phyloP scores from a whole-genome alignment of 2,888 invertebrate genomes.

The Heteromyza rotundicornis region DNA sequence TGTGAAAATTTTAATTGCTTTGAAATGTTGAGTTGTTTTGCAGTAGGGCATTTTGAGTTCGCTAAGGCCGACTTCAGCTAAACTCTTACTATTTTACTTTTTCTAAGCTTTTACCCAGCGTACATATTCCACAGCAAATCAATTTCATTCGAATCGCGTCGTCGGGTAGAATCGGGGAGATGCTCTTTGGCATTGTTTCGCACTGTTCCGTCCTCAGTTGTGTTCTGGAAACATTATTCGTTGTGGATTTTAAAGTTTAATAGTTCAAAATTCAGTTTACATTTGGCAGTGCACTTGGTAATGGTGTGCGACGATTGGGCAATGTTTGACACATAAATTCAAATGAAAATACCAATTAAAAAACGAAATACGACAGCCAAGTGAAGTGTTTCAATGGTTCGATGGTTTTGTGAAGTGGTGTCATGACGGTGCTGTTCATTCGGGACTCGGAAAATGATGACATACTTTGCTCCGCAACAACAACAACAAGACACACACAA shows the following conservation, averaged over 20 bases:
- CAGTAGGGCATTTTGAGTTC: no score
- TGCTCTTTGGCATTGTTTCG: background rate
- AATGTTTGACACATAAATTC: no score
- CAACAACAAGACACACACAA: no score
- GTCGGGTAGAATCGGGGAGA: background rate
- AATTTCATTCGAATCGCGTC: background rate
- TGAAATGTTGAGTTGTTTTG: no score
- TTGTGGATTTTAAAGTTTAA: background rate
- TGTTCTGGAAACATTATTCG: background rate
- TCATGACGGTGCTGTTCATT: constrained; percentile 4
- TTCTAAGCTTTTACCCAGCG: no score
- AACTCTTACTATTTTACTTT: no score
- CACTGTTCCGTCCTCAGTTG: background rate
- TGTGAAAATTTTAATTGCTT: no score
- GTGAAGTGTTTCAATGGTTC: no score
- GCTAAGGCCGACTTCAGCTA: no score
- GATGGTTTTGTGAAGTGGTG: background rate
- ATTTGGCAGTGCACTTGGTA: no score
- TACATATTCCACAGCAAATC: background rate
- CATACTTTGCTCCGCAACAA: constrained; percentile 36
- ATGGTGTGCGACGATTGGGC: no score
- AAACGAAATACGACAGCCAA: background rate
- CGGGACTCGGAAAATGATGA: constrained; percentile 34
- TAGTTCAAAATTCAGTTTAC: no score
- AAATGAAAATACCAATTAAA: background rate